Evolutionary conservation across 2,113 vertebrate genomes (phyloP), one percentile per base, ranked within the genome.

Genomic region (Dissostichus mawsoni): DNA sequence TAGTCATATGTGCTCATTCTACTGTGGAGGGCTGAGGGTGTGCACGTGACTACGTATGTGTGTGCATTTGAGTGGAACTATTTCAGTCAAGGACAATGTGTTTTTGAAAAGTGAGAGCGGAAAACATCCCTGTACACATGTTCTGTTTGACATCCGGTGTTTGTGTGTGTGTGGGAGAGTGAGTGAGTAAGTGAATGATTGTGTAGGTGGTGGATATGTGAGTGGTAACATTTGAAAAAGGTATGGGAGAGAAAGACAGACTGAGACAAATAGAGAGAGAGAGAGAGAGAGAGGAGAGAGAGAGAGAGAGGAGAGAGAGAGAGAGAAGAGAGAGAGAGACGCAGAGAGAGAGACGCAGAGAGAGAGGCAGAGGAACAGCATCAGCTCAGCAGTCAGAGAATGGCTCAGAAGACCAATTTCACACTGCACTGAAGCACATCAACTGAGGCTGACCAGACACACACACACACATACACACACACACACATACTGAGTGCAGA

Each of bases 351-450:
- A 16, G 0, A n/a, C n/a, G 20, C 20, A 72, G 58, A 69, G 18
- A 59, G 59, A 68, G 44, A 11, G 20, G 36, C 25, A 72, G 53
- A 88, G 84, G 65, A 76, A 82, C 66, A 66, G 74, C n/a, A 85
- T 87, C 87, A 88, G 90, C 84, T 88, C 87, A 84, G 78, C 44
- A 81, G 87, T 90, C 90, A 87, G 80, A 90, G 76, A 84, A 76
- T 87, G 83, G 74, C 79, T 89, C 87, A 90, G 85, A 90, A 89
- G 91, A 83, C 89, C 90, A 93, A 94, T 95, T 94, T 94, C 93
- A 94, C 92, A 94, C 93, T 84, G 89, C 91, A 86, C 71, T 94
- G 92, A 92, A 94, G 92, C 91, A 85, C 78, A 93, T 92, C 89
- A 88, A 81, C 85, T 73, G 69, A 75, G 78, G 59, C 88, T 87